A percentile compares a stretch with the other conserved stretches of the same genome.
Evolutionary conservation across 1,140 invertebrate genomes (phyloP).

Genomic region (Lasaia peninsularis): DNA sequence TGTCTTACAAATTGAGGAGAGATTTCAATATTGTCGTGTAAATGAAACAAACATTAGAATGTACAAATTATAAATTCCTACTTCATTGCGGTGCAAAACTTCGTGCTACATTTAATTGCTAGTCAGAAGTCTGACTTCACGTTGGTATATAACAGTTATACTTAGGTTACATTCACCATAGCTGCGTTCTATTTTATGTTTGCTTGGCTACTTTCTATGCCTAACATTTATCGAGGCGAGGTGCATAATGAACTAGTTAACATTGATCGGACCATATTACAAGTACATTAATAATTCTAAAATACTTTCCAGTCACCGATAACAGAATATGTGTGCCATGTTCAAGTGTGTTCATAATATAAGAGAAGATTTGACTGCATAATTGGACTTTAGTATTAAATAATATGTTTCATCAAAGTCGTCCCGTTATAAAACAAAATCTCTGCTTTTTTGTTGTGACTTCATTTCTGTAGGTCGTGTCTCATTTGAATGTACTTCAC

Average conservation of each 20-base stretch:
- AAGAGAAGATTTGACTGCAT: neutral
- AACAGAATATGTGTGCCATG: neutral
- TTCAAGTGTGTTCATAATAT: no score
- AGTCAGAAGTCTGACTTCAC: conserved; percentile 13
- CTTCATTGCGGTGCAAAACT: neutral
- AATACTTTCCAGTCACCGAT: conserved; percentile 3
- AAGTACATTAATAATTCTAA: neutral
- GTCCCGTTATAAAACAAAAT: no score
- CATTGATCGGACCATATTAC: conserved; percentile 10
- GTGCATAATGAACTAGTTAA: conserved; percentile 20
- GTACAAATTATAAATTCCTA: neutral
- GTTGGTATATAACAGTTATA: conserved; percentile 17
- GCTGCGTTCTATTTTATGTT: conserved; percentile 14
- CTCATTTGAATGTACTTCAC: no score
- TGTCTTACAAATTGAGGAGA: neutral
- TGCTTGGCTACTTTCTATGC: conserved; percentile 18
- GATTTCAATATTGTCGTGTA: neutral
- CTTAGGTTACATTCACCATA: conserved; percentile 21
- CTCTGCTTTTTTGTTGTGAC: no score
- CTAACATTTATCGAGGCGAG: conserved; percentile 19
- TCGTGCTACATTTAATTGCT: conserved; percentile 18
- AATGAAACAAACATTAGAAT: neutral
- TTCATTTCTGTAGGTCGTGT: no score
- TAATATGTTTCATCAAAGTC: no score
- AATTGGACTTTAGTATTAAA: neutral